Conservation (phyloP, 2,888 invertebrate genomes). For the Notodonta dromedarius region DNA sequence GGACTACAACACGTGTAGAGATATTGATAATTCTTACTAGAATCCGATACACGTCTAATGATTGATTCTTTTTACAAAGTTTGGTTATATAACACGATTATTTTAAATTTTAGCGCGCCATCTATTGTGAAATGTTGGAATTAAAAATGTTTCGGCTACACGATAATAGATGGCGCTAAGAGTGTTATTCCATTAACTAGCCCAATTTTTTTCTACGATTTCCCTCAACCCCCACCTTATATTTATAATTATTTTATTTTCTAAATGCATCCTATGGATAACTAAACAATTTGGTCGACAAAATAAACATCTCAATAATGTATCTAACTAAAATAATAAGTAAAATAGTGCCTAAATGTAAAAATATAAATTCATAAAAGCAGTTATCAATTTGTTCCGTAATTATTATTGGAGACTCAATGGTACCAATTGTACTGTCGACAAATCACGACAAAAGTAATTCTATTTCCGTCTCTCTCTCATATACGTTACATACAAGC, state of each 20-base stretch:
- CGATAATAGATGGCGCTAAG: neutral
- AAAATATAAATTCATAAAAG: neutral
- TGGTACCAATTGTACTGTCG: no score
- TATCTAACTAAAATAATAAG: neutral
- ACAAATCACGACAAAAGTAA: no score
- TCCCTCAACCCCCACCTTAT: neutral
- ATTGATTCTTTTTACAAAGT: no score
- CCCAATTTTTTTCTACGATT: neutral
- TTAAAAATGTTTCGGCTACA: neutral
- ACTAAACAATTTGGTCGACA: constrained; percentile 2
- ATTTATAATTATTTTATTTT: neutral
- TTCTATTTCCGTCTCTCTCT: no score
- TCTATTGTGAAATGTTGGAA: neutral
- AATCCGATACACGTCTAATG: no score
- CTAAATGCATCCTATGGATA: neutral
- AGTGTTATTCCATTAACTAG: neutral
- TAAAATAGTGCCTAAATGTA: neutral
- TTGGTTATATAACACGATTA: no score
- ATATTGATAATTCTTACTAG: no score
- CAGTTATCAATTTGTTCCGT: neutral
- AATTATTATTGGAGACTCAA: no score
- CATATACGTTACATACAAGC: no score
- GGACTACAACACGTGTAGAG: no score
- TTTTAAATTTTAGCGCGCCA: neutral
- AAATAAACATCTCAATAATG: neutral